Evolutionary conservation across 2,888 invertebrate species (phyloP), one percentile per base, ranked within the genome.

Genomic region (Zaprionus bogoriensis): DNA sequence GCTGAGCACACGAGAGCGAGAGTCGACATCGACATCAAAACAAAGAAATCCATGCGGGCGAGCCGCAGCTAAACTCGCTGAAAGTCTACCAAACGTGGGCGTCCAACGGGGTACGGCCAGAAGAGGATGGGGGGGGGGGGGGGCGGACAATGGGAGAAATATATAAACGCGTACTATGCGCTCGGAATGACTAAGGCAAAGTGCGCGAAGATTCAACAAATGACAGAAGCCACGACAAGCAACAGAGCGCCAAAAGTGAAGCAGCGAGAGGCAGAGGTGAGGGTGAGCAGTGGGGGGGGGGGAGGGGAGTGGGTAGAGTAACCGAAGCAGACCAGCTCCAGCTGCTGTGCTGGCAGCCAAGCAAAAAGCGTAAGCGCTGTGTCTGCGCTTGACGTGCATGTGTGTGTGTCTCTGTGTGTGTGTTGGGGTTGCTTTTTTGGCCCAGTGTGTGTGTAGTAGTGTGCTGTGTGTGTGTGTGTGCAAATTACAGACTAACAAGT

Each of bases 401-500:
- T 62, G 52, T 55, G 47, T 44, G 17, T 25, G 25, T 36, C 23
- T 48, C 20, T 52, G 48, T 46, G 27, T 50, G 55, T 57, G 55
- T 53, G 44, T 46, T 53, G 32, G 53, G 60, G 67, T 53, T 67
- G 25, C 19, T 46, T 48, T 20, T 52, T 51, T 55, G 52, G 20
- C 7, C 51, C 39, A 36, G 66, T 52, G 36, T 50, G 17, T 48
- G 36, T 32, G 28, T 27, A 30, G 10, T 23, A 25, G 30, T 44
- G 30, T 44, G 36, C 47, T 10, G n/a, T 27, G 47, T 25, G 14
- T 59, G 48, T 51, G 67, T 68, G 74, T 70, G 77, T 65, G 69
- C 74, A 83, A 85, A 87, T 87, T 87, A 76, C 83, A 82, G 83
- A 85, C 88, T 87, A 86, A 86, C 85, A 86, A 86, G 85, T 86